A percentile compares a stretch with the other conserved stretches of the same genome.
These are phyloP conservation scores for Cheilosia grossa DNA, from an alignment of 2,888 invertebrate genomes.

Conservation along the genomic window DNA sequence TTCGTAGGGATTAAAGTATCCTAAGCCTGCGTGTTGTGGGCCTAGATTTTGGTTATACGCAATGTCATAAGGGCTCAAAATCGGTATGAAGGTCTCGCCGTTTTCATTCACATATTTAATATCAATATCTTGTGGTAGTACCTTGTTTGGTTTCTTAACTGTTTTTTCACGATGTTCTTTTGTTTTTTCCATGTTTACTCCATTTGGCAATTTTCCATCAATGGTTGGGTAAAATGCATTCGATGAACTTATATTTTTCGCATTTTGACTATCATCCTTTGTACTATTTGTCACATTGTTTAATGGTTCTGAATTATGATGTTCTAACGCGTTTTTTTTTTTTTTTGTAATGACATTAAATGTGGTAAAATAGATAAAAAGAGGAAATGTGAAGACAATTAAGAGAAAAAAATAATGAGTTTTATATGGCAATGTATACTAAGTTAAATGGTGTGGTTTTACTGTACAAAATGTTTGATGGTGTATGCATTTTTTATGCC, in stretches of 20 bases:
- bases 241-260: slow-evolving; percentile 77
- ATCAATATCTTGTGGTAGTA: slow-evolving; percentile 78
- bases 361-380: slow-evolving; percentile 60
- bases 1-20: slow-evolving; percentile 82
- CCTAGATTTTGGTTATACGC: slow-evolving; percentile 80
- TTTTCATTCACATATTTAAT: slow-evolving; percentile 81
- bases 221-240: slow-evolving; percentile 82
- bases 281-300: slow-evolving; percentile 10
- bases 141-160: slow-evolving; percentile 78
- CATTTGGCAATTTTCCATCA: slow-evolving; percentile 82
- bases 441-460: slow-evolving; percentile 2
- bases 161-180: slow-evolving; percentile 78
- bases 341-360: slow-evolving; percentile 37
- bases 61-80: slow-evolving; percentile 81
- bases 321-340: slow-evolving; percentile 47
- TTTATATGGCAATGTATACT: slow-evolving; percentile 28
- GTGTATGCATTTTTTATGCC: background rate
- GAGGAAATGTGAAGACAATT: slow-evolving; percentile 60
- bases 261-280: slow-evolving; percentile 45
- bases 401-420: slow-evolving; percentile 36
- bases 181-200: slow-evolving; percentile 1
- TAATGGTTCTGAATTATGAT: slow-evolving; percentile 26
- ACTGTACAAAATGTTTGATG: slow-evolving; percentile 9
- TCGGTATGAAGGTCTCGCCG: slow-evolving; percentile 72
- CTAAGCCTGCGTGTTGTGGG: slow-evolving; percentile 69